Conservation (phyloP, 2,888 invertebrate species). For the Leucoptera coffeella region DNA sequence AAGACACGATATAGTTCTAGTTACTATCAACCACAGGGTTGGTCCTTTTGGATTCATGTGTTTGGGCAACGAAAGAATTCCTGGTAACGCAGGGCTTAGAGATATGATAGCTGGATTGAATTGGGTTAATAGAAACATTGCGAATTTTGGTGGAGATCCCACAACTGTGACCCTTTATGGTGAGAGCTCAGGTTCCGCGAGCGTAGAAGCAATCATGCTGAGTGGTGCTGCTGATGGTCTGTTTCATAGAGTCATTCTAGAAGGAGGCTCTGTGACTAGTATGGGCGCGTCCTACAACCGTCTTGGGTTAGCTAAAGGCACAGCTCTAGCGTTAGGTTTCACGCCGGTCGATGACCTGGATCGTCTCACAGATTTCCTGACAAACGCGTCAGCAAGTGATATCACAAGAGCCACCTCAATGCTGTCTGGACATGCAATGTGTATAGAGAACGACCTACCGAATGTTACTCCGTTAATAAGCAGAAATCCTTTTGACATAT, state of each 20-base stretch:
- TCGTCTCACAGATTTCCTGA: conserved; percentile 1
- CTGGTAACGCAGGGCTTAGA: conserved; percentile 1
- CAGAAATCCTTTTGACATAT: background rate
- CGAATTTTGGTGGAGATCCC: conserved; percentile 13
- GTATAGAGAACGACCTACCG: conserved; percentile 1
- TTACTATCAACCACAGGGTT: conserved; percentile 2
- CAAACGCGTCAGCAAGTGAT: background rate
- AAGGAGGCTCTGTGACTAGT: conserved; percentile 1
- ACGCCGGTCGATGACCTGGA: conserved; percentile 1
- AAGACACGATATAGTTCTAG: conserved; percentile 1
- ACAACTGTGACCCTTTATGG: conserved; percentile 2
- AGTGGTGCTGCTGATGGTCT: conserved; percentile 1
- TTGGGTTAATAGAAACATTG: conserved; percentile 12
- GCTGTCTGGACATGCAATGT: background rate
- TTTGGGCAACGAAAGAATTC: conserved; percentile 2
- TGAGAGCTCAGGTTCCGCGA: conserved; percentile 1
- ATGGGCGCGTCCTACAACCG: background rate
- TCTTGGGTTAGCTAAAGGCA: background rate
- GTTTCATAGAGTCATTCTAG: conserved; percentile 2
- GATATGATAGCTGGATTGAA: conserved; percentile 1
- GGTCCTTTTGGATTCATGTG: conserved; percentile 1
- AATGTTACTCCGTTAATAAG: background rate
- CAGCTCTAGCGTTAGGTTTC: background rate
- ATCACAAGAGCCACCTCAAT: background rate
- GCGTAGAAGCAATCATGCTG: background rate